Conservation (phyloP, 2,113 vertebrate species). For the Indicator maculatus region DNA sequence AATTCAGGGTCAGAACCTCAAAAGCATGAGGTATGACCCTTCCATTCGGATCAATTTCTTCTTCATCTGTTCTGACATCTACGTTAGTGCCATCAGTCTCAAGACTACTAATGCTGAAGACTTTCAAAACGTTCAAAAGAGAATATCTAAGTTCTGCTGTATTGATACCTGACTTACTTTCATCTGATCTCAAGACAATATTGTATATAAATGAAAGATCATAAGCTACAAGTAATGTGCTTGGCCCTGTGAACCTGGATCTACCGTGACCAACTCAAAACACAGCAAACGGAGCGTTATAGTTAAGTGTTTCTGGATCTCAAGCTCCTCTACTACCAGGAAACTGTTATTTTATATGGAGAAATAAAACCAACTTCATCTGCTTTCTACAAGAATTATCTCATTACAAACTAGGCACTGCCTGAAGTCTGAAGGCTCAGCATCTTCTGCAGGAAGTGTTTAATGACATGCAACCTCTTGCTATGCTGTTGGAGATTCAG, state of each 20-base stretch:
- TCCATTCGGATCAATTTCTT: neutral
- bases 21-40: neutral
- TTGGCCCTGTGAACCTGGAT: neutral
- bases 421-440: neutral
- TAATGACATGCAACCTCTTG: neutral
- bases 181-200: neutral
- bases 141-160: neutral
- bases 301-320: neutral
- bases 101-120: neutral
- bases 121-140: neutral
- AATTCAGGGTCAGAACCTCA: neutral
- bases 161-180: neutral
- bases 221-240: neutral
- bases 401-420: neutral
- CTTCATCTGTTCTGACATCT: neutral
- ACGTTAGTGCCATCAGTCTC: accelerated
- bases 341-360: neutral
- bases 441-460: neutral
- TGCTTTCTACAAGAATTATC: neutral
- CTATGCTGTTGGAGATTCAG: neutral
- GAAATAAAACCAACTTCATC: neutral
- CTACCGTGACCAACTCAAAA: neutral
- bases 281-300: neutral
- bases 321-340: neutral
- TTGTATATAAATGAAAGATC: neutral